Evolutionary conservation across 2,797 vertebrate genomes (phyloP), one percentile per base, ranked within the genome.

Genomic region (Eleutherodactylus coqui): DNA sequence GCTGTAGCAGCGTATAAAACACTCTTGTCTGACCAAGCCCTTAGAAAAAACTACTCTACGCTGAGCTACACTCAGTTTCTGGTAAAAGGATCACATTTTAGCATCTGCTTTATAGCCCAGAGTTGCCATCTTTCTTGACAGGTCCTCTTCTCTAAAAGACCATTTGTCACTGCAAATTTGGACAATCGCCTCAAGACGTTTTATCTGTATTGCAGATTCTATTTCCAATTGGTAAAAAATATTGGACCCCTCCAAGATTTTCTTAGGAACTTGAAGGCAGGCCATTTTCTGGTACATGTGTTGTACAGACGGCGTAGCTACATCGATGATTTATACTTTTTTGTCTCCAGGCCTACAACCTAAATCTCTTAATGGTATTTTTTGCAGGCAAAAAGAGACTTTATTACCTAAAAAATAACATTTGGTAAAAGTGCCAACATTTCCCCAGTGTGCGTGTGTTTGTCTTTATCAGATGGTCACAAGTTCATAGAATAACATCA

Each of bases 361-460:
- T 83, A 87, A 88, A 77, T 9, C 87, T 86, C 85, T 79, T 80
- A 83, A 88, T 34, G 49, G 49, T 58, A n/a, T 38, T 43, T 80
- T 89, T 85, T 67, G 29, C 88, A 91, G 51, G 89, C 77, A 88
- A 77, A 89, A 82, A 60, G 88, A 84, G 82, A 89, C 86, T 88
- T 76, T 86, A 85, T 89, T 91, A 90, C 90, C 90, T 67, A 73
- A 87, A 87, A 80, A 84, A 87, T 80, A 87, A 87, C 86, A 87
- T 87, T 84, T 80, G 45, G 43, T 83, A 85, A 0, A 0, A 90
- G 90, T 88, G 91, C 86, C 88, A 85, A 58, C 72, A 79, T 0
- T 0, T n/a, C 38, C 76, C 75, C 75, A 83, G 43, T 41, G 79
- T 86, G 2, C 82, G 36, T 13, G 38, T 87, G 19, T 82, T 88